Evolutionary conservation across 2,113 vertebrate genomes (phyloP), one percentile per base, ranked within the genome.

Genomic region (Lagopus muta): DNA sequence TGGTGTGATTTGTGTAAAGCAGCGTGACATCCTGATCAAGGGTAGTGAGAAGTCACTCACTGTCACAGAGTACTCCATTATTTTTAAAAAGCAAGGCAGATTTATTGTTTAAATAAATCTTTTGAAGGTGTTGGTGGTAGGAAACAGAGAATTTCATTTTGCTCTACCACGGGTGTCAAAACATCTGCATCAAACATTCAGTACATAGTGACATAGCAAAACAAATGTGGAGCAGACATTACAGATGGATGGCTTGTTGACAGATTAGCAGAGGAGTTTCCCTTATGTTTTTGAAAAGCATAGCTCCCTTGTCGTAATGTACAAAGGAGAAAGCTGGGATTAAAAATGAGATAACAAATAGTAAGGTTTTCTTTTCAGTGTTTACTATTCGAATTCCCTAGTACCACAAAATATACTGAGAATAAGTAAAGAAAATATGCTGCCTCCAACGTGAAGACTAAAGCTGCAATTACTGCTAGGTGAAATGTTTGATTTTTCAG

Each of bases 181-280:
- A 94, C 88, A 96, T 95, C 91, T 96, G 88, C 40, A 88, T 92
- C 79, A 88, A 96, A 72, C 78, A 60, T 93, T 94, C 30, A 0
- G 77, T 82, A 36, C 78, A 61, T 20, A 67, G 79, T 87, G 71
- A 95, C 80, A 95, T 25, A 96, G 78, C 66, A 94, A 96, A 96
- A 91, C 79, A 83, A 97, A 94, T 79, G 60, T 40, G 74, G 86
- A 90, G 82, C 61, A 92, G 80, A 88, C 93, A 78, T 86, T 84
- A 88, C 69, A 89, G 69, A 92, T 70, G 91, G 90, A 80, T 80
- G 87, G 60, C 87, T 94, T 87, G 90, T 92, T 94, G 94, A 97
- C 82, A 92, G 96, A 95, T 88, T 95, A 93, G 88, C 92, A 96
- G 94, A 89, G 91, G 86, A 96, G 40, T 66, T 88, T 96, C 70